Evolutionary conservation across 1,140 invertebrate species (phyloP), one percentile per base, ranked within the genome.

Genomic region (Oreohelix idahoensis): DNA sequence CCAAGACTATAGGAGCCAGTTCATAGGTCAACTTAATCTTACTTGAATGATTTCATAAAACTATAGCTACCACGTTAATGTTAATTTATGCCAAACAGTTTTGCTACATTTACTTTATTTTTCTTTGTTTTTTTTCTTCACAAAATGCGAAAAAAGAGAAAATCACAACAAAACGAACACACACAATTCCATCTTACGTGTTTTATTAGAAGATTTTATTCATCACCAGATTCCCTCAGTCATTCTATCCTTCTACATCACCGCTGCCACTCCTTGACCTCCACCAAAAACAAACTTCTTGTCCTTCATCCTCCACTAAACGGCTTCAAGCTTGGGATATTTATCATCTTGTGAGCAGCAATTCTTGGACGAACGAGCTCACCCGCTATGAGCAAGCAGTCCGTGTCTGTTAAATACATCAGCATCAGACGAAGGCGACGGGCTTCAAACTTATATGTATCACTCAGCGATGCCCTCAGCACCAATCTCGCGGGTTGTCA

Each of bases 381-480:
- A 23, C 51, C 51, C 26, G 51, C 51, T 58, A 20, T 58, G 51
- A 58, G 51, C 23, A 58, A 26, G 51, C 51, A 58, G 51, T 17
- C 51, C 23, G 51, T 4, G 1, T 58, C 23, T 58, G 51, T 20
- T 58, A 58, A 58, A 58, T 58, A 17, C 51, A 58, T 58, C 51
- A 58, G 10, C 51, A 58, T 17, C 51, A 23, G 51, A 15, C 51
- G 51, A 10, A 58, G 51, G 51, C 51, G 51, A 58, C 51, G 51
- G 51, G 51, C 51, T 58, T 23, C 23, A 26, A 58, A 58, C 10
- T 20, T 58, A 5, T 23, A 20, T 58, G 51, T 23, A 58, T 58
- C 51, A 58, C 51, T 58, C 51, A 58, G 51, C 51, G 51, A 58
- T 58, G 51, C 51, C 51, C 51, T 58, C 51, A 58, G 20, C 51